A percentile compares a stretch with the other conserved stretches of the same genome.
Evolutionary conservation across 2,113 vertebrate genomes (phyloP).

Genomic region (Pygoscelis adeliae): DNA sequence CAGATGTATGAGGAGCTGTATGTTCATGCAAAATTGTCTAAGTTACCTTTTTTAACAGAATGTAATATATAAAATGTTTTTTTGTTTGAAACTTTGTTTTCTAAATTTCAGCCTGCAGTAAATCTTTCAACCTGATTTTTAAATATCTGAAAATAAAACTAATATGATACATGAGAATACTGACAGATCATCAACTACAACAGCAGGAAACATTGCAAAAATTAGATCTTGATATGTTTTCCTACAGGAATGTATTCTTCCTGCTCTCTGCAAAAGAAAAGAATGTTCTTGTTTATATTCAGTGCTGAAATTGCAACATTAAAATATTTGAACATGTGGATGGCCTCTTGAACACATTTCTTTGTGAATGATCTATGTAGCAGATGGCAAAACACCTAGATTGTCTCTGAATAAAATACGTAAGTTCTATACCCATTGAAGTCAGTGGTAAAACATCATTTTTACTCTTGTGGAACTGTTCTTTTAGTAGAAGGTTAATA

Average conservation of each 20-base stretch:
- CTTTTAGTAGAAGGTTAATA: not conserved
- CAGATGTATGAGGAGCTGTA: not conserved
- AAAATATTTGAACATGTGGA: not conserved
- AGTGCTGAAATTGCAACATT: not conserved
- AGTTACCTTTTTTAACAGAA: not conserved
- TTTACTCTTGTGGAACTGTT: not conserved
- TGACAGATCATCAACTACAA: not conserved
- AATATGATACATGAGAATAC: not conserved
- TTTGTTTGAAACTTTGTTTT: not conserved
- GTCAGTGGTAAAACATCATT: not conserved
- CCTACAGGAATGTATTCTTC: not conserved
- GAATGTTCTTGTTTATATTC: not conserved
- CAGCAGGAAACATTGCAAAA: not conserved
- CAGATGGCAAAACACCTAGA: not conserved
- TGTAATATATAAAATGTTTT: not conserved
- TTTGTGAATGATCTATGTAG: not conserved
- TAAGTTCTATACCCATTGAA: not conserved
- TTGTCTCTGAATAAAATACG: not conserved
- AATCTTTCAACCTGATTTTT: not conserved
- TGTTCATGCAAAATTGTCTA: not conserved
- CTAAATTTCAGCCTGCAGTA: not conserved
- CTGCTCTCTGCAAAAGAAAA: not conserved
- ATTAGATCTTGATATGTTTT: not conserved
- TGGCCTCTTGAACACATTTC: not conserved
- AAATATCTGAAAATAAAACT: slow-evolving; percentile 7